Base-by-base conservation (phyloP, 2,113 vertebrate species). In the Urocynchramus pylzowi region DNA sequence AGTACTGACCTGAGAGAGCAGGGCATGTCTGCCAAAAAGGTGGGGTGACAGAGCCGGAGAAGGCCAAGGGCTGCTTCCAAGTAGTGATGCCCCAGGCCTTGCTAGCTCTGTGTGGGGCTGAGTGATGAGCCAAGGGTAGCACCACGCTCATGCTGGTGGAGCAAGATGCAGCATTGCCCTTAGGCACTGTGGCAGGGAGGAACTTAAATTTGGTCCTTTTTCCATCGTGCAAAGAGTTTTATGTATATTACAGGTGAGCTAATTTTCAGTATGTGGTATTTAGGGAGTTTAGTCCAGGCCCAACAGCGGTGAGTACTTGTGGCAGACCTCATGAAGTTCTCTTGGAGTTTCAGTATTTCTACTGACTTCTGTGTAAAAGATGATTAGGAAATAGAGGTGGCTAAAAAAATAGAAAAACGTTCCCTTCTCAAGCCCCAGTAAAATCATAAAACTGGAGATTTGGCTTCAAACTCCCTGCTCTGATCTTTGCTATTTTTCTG, bases 401-500 rank as follows among this genome's bases (percentile, higher is more conserved):
- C 27, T 67, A 21, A 79, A 81, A 69, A 26, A 61, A 4, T 13
- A 44, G 11, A 2, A 6, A 53, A 45, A 59, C 1, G 2, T 59
- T 41, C 6, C 6, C 8, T 49, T 35, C 16, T 64, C 1, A 4
- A 74, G 20, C 16, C 10, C 15, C 45, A 68, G 33, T 26, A 67
- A 89, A 91, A 86, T 41, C 7, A 28, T 37, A n/a, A 68, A 84
- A 64, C 33, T 16, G 5, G 22, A 57, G 23, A 50, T 84, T 42
- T 92, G 11, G 52, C 16, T 90, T 78, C 54, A 45, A 75, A 39
- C 6, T 88, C 53, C 30, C 14, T 78, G 44, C 19, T 74, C 22
- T 93, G 82, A 75, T 84, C 92, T 88, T 82, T 78, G 69, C 39
- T 75, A 4, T 76, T 83, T 81, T 87, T 73, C 54, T 84, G 39